Base-by-base conservation (phyloP, 2,888 invertebrate genomes). In the Eucriotettix oculatus region DNA sequence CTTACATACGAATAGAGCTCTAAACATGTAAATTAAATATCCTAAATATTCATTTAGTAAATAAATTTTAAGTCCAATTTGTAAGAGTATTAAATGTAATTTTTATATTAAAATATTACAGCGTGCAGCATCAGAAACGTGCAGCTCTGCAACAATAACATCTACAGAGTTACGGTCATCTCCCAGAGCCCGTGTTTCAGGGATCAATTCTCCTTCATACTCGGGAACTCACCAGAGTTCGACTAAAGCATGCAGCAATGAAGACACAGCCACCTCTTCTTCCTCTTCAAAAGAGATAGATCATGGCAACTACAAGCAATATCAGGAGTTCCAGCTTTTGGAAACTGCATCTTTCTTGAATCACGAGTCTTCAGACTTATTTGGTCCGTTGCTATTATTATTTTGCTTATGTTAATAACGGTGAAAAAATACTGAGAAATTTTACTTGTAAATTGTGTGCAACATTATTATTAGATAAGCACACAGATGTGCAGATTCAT, bases 351-450 rank as follows among this genome's bases (percentile, higher is more conserved):
- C 62, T 17, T 62, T 62, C 52, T 43, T 62, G 42, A 60, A 62
- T 29, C 56, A 57, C 16, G 40, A 76, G 42, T 75, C 77, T 54
- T 74, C 77, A 43, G 71, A 74, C 58, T 69, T 77, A 66, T 76
- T 74, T 67, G 77, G 78, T 74, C 68, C 68, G 68, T 58, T 56
- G 40, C 41, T 48, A 14, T 9, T n/a, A 44, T 11, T 11, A 44
- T 44, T 44, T 44, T 29, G 2, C 29, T 29, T 29, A 29, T 29
- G 29, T 29, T 5, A 29, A 29, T 7, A 29, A 2, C 29, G 2
- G 29, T 29, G 29, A 29, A 29, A 29, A 29, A 2, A 29, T 29
- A 29, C 29, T 29, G 2, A 29, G 29, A 29, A 29, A 29, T 29
- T 29, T 29, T 29, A 29, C 29, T 29, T 29, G 29, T 29, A 29